Evolutionary conservation across 2,113 vertebrate genomes (phyloP).

Genomic region (Prunella fulvescens): DNA sequence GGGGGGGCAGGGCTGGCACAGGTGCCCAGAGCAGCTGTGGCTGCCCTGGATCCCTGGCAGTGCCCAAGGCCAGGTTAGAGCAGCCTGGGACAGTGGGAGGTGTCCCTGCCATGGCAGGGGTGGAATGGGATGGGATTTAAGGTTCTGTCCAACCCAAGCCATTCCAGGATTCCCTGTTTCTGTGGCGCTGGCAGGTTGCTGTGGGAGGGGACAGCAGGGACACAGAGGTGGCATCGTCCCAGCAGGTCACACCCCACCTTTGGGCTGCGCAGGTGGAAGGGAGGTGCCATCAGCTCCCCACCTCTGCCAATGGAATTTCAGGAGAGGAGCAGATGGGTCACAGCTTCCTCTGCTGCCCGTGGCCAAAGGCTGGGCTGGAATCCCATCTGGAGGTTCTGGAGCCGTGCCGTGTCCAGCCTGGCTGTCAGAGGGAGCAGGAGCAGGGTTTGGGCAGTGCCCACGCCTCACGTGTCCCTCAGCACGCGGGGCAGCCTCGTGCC

Average conservation of each 20-base stretch:
- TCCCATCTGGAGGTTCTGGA: not conserved
- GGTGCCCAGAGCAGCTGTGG: not conserved
- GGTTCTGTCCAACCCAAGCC: not conserved
- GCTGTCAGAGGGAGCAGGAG: not conserved
- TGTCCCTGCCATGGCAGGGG: not conserved
- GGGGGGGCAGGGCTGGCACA: rapidly evolving
- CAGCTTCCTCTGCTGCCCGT: rapidly evolving
- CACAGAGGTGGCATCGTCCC: not conserved
- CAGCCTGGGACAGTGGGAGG: not conserved
- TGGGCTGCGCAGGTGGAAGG: not conserved
- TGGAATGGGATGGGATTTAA: rapidly evolving
- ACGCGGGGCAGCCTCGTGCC: slow-evolving; percentile 16
- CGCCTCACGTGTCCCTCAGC: not conserved
- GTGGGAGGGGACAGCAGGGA: not conserved
- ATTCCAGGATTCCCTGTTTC: not conserved
- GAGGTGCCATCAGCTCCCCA: not conserved
- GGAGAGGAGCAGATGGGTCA: not conserved
- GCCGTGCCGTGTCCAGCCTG: not conserved
- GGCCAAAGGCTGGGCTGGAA: not conserved
- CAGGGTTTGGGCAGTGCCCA: not conserved
- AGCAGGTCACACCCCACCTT: not conserved
- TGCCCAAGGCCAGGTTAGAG: not conserved
- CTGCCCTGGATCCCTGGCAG: not conserved
- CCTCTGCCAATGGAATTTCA: not conserved
- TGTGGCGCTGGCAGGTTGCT: not conserved